Conservation (phyloP, 2,113 vertebrate genomes). For the Gambusia affinis region DNA sequence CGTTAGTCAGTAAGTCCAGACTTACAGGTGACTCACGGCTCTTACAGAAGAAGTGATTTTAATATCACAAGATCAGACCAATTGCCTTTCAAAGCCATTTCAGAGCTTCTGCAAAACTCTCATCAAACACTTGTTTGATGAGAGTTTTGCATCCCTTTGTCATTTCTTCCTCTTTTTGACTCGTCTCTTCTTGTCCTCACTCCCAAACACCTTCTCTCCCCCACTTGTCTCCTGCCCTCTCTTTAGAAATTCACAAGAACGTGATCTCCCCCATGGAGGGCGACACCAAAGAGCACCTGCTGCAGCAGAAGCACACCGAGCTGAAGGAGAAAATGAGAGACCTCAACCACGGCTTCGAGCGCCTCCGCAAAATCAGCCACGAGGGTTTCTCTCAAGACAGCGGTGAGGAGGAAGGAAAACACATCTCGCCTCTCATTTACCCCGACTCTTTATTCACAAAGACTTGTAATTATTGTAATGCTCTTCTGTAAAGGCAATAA, state of each 20-base stretch:
- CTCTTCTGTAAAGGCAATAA: not conserved
- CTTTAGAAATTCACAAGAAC: conserved; percentile 89
- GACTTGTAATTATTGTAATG: conserved; percentile 30
- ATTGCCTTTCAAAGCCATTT: not conserved
- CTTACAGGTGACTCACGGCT: not conserved
- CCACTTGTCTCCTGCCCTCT: not conserved
- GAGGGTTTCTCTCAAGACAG: conserved; percentile 86
- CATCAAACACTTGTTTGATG: not conserved
- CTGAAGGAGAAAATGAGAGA: conserved; percentile 88
- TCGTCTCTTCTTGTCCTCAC: not conserved
- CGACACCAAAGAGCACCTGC: conserved; percentile 77
- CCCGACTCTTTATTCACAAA: conserved; percentile 16
- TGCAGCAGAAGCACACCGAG: conserved; percentile 87
- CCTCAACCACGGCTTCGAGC: conserved; percentile 91
- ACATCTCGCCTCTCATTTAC: not conserved
- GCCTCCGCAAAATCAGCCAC: conserved; percentile 89
- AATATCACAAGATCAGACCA: conserved; percentile 12
- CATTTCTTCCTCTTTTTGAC: not conserved
- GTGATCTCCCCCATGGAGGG: conserved; percentile 84
- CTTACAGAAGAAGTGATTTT: not conserved
- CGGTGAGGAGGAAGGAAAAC: conserved; percentile 75
- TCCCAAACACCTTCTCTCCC: not conserved
- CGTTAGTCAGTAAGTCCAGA: not conserved
- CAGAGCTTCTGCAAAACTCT: not conserved
- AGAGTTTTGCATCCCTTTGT: not conserved